Conservation (phyloP, 1,140 invertebrate genomes). For the Sinonovacula constricta region DNA sequence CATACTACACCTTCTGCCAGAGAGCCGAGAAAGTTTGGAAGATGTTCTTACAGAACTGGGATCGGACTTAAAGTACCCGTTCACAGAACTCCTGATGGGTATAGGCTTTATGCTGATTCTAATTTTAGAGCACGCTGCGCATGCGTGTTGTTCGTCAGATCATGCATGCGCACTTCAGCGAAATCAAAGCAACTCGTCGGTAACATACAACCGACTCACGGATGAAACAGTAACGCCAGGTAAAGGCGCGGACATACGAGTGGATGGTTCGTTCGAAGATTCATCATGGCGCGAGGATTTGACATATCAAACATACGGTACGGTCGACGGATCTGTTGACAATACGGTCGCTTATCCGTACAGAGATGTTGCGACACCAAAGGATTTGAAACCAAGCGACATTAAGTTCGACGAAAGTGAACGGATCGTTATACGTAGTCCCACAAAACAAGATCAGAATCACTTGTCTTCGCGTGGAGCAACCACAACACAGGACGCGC, state of each 20-base stretch:
- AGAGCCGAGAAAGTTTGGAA: slow-evolving; percentile 77
- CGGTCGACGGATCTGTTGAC: slow-evolving; percentile 17
- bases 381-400: not conserved
- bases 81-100: slow-evolving; percentile 70
- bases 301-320: slow-evolving; percentile 28
- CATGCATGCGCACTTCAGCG: no score
- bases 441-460: not conserved
- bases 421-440: no score
- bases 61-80: slow-evolving; percentile 49
- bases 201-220: not conserved
- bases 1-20: slow-evolving; percentile 80
- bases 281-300: slow-evolving; percentile 16
- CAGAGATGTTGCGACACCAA: no score
- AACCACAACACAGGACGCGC: not conserved
- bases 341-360: not conserved
- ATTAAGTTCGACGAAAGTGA: not conserved
- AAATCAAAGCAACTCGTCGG: no score
- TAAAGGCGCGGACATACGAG: not conserved
- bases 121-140: slow-evolving; percentile 80
- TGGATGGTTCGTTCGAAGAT: not conserved
- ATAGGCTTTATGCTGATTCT: slow-evolving; percentile 82
- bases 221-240: not conserved
- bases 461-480: no score
- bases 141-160: slow-evolving; percentile 58
- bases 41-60: not conserved